Percentiles rank a stretch among this genome's conserved stretches.
phyloP scores from a whole-genome alignment of 2,113 vertebrate genomes.

The Python bivittatus region DNA sequence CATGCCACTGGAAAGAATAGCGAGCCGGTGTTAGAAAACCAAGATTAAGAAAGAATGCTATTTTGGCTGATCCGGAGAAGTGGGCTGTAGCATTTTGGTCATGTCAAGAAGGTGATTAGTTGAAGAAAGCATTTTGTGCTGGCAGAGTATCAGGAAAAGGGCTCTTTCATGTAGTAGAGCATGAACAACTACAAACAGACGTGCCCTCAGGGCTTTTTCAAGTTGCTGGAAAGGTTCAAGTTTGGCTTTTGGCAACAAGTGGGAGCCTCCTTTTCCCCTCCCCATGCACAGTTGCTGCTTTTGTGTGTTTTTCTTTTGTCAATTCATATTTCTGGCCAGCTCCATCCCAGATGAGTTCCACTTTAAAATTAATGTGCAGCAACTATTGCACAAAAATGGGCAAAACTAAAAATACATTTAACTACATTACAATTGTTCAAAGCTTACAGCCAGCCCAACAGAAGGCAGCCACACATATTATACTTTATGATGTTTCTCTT shows the following conservation, averaged over 20 bases:
- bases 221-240: slow-evolving; percentile 47
- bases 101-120: slow-evolving; percentile 58
- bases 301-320: background rate
- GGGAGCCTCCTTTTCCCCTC: background rate
- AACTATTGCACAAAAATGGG: background rate
- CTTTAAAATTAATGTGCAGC: background rate
- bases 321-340: background rate
- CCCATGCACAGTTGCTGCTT: background rate
- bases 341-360: background rate
- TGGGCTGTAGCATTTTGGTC: slow-evolving; percentile 42
- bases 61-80: slow-evolving; percentile 55
- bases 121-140: slow-evolving; percentile 62
- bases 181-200: slow-evolving; percentile 30
- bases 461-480: background rate
- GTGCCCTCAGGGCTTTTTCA: slow-evolving; percentile 37
- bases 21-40: slow-evolving; percentile 52
- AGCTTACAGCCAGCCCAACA: background rate
- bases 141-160: slow-evolving; percentile 63
- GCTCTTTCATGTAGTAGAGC: slow-evolving; percentile 44
- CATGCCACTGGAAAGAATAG: slow-evolving; percentile 47
- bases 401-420: background rate
- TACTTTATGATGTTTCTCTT: too few species aligned
- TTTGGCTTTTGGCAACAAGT: slow-evolving; percentile 8
- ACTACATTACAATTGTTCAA: background rate
- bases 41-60: slow-evolving; percentile 51